Evolutionary conservation across 2,888 invertebrate species (phyloP).

Genomic region (Beris morrisii): DNA sequence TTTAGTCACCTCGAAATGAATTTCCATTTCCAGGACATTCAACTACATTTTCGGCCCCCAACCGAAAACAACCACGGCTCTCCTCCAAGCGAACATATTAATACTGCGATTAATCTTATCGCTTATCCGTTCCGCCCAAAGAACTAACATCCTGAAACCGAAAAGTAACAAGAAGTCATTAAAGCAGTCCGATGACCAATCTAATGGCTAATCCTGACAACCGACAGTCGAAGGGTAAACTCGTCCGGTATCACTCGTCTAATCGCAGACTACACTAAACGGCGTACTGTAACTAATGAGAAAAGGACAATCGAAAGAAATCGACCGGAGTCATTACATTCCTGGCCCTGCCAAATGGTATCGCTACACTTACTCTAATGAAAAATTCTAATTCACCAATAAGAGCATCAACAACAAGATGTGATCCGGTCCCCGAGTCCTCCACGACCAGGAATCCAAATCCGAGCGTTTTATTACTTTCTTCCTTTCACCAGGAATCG

Average conservation of each 20-base stretch:
- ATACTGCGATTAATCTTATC: conserved; percentile 27
- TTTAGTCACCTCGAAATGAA: conserved; percentile 28
- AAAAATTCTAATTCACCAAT: conserved; percentile 45
- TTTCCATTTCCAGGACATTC: conserved; percentile 21
- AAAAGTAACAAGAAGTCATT: background rate
- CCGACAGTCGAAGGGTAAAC: conserved; percentile 14
- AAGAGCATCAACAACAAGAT: conserved; percentile 37
- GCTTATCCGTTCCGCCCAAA: conserved; percentile 21
- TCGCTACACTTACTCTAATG: conserved; percentile 44
- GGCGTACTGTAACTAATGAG: conserved; percentile 18
- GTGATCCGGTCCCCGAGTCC: conserved; percentile 13
- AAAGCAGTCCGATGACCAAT: conserved; percentile 22
- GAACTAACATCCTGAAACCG: background rate
- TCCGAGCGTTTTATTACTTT: conserved; percentile 38
- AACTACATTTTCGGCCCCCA: conserved; percentile 13
- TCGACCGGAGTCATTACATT: conserved; percentile 22
- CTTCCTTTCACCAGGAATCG: conserved; percentile 12
- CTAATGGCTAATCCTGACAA: conserved; percentile 25
- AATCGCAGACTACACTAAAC: conserved; percentile 13
- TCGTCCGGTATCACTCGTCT: background rate
- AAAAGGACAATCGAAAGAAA: conserved; percentile 13
- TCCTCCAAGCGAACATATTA: conserved; percentile 20
- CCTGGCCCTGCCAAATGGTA: conserved; percentile 41
- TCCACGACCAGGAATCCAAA: conserved; percentile 28
- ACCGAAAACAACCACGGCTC: conserved; percentile 10